Conservation (phyloP, 2,888 invertebrate species). For the Nematopogon swammerdamellus region DNA sequence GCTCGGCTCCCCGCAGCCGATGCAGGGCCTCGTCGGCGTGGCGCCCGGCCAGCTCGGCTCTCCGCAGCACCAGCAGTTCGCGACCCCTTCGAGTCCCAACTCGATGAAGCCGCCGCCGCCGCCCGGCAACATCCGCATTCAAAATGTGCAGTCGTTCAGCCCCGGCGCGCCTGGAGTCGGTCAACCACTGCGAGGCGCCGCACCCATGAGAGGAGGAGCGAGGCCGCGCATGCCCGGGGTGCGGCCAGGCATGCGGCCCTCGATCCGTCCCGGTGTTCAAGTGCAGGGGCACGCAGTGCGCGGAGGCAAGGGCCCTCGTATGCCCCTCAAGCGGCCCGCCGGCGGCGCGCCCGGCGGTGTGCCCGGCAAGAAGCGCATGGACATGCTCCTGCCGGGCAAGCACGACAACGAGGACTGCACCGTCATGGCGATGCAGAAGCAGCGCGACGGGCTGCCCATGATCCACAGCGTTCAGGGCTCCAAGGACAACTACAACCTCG, state of each 20-base stretch:
- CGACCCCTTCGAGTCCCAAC: slow-evolving; percentile 29
- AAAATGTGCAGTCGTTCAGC: slow-evolving; percentile 41
- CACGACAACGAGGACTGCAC: slow-evolving; percentile 75
- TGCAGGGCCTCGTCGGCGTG: background rate
- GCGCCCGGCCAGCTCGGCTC: slow-evolving; percentile 5
- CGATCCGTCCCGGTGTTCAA: slow-evolving; percentile 27
- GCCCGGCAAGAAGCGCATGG: slow-evolving; percentile 50
- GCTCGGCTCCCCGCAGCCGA: slow-evolving; percentile 17
- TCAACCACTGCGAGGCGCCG: slow-evolving; percentile 13
- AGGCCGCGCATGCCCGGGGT: slow-evolving; percentile 34
- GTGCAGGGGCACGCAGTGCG: slow-evolving; percentile 36
- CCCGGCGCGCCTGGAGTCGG: no score
- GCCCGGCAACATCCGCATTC: slow-evolving; percentile 26
- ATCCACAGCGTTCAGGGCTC: slow-evolving; percentile 73
- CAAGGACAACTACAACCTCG: slow-evolving; percentile 60
- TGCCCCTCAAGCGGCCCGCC: slow-evolving; percentile 40
- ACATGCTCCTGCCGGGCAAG: slow-evolving; percentile 64
- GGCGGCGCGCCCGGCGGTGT: slow-evolving; percentile 21
- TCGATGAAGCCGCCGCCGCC: slow-evolving; percentile 26
- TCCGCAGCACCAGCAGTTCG: slow-evolving; percentile 17
- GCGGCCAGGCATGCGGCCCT: slow-evolving; percentile 29
- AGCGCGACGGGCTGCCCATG: slow-evolving; percentile 68
- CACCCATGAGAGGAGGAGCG: slow-evolving; percentile 14
- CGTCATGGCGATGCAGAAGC: slow-evolving; percentile 70
- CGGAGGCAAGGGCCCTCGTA: slow-evolving; percentile 25